Percentiles rank a stretch among this genome's conserved stretches.
Evolutionary conservation across 2,113 vertebrate genomes (phyloP).

Genomic region (Nibea albiflora): DNA sequence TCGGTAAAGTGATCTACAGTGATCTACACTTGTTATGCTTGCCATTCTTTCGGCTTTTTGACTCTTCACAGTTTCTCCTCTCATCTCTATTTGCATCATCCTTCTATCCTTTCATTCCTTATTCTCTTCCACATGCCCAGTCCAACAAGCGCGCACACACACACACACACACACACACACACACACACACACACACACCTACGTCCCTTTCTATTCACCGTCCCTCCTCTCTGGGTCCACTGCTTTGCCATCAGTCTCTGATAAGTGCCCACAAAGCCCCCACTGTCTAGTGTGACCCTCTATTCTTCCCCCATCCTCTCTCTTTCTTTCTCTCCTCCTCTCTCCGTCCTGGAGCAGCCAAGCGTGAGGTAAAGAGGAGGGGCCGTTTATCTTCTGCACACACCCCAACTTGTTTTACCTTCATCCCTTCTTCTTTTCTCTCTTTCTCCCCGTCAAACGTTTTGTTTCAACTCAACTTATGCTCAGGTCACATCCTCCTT

Average conservation of each 20-base stretch:
- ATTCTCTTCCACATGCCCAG: conserved; percentile 10
- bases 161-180: conserved; percentile 33
- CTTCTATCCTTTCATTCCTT: conserved; percentile 36
- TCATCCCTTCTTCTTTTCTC: conserved; percentile 33
- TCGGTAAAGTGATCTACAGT: conserved; percentile 73
- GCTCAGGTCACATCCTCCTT: conserved; percentile 4
- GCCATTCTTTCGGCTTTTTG: conserved; percentile 13
- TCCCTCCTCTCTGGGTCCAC: conserved; percentile 84
- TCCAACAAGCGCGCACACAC: conserved; percentile 19
- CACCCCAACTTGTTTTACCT: conserved; percentile 61
- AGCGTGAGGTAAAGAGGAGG: conserved; percentile 69
- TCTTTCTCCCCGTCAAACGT: conserved; percentile 12
- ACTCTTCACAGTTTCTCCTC: conserved; percentile 40
- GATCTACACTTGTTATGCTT: conserved; percentile 25
- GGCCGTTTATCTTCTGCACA: conserved; percentile 60
- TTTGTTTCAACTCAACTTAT: conserved; percentile 24
- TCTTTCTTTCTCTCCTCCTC: conserved; percentile 54
- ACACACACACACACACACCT: conserved; percentile 51
- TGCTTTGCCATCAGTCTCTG: conserved; percentile 76
- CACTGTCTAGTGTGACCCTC: conserved; percentile 85
- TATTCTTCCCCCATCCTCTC: conserved; percentile 69
- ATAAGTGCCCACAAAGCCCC: conserved; percentile 94
- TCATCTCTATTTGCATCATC: conserved; percentile 57
- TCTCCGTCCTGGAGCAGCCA: conserved; percentile 68
- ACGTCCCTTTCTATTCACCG: conserved; percentile 79